Base-by-base conservation (phyloP, 2,888 invertebrate genomes). In the Eristalis pertinax region DNA sequence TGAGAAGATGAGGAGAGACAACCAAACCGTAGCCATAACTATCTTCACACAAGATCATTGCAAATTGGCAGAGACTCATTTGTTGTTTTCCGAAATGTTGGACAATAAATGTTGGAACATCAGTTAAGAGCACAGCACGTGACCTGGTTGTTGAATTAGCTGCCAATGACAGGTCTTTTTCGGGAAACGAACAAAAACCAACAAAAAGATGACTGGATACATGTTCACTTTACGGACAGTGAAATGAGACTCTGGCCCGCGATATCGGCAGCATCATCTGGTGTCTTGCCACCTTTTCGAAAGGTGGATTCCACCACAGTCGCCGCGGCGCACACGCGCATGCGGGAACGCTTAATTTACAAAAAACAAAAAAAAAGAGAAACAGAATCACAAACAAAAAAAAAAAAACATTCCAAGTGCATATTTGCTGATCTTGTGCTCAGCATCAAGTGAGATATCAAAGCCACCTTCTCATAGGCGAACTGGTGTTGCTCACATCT, bases 71-170 rank as follows among this genome's bases (percentile, higher is more conserved):
- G 86, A 83, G 70, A 78, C 78, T 83, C 86, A 86, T 86, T 83
- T 79, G 70, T 78, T 83, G 69, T 86, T 74, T 83, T 78, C 69
- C 83, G 83, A 83, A 86, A 86, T 79, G 86, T 83, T 82, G 50
- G 78, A 86, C 83, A 86, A 83, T 86, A 86, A 86, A 86, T 79
- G 86, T 75, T 86, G 86, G 83, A 86, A 79, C 83, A 86, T 86
- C 86, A 86, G 86, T 86, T 83, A 86, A 86, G 83, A 77, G 32
- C 64, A 64, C 29, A 75, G 78, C 83, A 86, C 86, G 86, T 86
- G 86, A 86, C 83, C 69, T 86, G 86, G 50, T 78, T 86, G 74
- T 67, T 15, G 50, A 86, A 78, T 74, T 60, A 67, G 64, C 60
- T 73, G 43, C n/a, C 76, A 77, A 75, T 86, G 86, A 83, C 83